Conservation (phyloP, 2,797 vertebrate species). For the Tachyglossus aculeatus region DNA sequence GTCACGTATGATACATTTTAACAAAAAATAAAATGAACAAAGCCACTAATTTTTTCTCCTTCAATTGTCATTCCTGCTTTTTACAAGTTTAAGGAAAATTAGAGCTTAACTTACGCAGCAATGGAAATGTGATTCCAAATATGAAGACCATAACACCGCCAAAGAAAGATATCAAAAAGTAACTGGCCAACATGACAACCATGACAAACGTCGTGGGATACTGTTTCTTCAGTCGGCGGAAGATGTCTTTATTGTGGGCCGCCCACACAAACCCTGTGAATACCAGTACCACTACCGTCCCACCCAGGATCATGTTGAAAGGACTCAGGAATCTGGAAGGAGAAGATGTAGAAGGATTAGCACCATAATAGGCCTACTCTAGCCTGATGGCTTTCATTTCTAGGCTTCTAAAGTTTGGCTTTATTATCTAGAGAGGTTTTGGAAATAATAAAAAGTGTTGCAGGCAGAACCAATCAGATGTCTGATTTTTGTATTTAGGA, state of each 20-base stretch:
- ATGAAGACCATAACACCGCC: conserved; percentile 97
- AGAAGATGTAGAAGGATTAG: background rate
- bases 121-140: conserved; percentile 94
- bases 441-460: background rate
- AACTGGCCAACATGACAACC: conserved; percentile 88
- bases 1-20: too few relatives aligned
- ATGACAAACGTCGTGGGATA: conserved; percentile 88
- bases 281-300: conserved; percentile 86
- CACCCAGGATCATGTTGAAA: conserved; percentile 92
- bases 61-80: background rate
- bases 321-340: conserved; percentile 88
- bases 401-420: conserved; percentile 45
- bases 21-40: too few relatives aligned
- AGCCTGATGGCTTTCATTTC: too few relatives aligned
- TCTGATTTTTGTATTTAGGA: too few relatives aligned
- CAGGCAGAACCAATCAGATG: too few relatives aligned
- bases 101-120: conserved; percentile 84
- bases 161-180: conserved; percentile 91
- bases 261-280: conserved; percentile 93
- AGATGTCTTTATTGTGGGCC: conserved; percentile 88
- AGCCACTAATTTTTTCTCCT: too few relatives aligned
- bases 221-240: conserved; percentile 92
- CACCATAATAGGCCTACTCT: background rate
- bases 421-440: conserved; percentile 1
- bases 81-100: background rate